Conservation (phyloP, 2,797 vertebrate genomes). For the Furcifer pardalis region DNA sequence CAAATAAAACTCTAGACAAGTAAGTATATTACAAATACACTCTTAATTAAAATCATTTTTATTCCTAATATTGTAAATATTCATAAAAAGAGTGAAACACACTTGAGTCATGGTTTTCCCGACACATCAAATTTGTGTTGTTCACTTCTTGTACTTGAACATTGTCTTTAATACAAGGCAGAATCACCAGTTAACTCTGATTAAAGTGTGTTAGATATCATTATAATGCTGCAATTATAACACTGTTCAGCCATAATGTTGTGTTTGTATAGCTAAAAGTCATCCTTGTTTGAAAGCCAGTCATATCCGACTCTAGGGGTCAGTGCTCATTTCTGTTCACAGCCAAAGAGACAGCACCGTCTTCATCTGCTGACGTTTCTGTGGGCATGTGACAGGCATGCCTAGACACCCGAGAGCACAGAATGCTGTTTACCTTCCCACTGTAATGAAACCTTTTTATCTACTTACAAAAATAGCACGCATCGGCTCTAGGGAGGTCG, state of each 20-base stretch:
- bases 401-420: too few relatives aligned
- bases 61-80: not conserved
- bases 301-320: too few relatives aligned
- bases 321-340: too few relatives aligned
- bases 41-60: not conserved
- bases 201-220: not conserved
- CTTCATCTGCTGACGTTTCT: too few relatives aligned
- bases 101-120: not conserved
- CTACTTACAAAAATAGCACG: too few relatives aligned
- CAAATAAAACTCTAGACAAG: constrained; percentile 69
- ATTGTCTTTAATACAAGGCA: not conserved
- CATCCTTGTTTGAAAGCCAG: too few relatives aligned
- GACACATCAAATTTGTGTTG: not conserved
- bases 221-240: not conserved
- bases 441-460: too few relatives aligned
- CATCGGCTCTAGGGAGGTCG: too few relatives aligned
- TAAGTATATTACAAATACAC: constrained; percentile 46
- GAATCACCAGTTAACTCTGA: not conserved
- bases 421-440: too few relatives aligned
- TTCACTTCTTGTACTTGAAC: not conserved
- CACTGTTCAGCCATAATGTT: not conserved
- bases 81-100: not conserved
- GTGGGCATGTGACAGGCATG: too few relatives aligned
- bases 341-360: too few relatives aligned
- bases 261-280: too few relatives aligned